Evolutionary conservation across 64 coral and sea anemone genomes (phyloP), one percentile per base, ranked within the genome.

Genomic region (Pocillopora damicornis): DNA sequence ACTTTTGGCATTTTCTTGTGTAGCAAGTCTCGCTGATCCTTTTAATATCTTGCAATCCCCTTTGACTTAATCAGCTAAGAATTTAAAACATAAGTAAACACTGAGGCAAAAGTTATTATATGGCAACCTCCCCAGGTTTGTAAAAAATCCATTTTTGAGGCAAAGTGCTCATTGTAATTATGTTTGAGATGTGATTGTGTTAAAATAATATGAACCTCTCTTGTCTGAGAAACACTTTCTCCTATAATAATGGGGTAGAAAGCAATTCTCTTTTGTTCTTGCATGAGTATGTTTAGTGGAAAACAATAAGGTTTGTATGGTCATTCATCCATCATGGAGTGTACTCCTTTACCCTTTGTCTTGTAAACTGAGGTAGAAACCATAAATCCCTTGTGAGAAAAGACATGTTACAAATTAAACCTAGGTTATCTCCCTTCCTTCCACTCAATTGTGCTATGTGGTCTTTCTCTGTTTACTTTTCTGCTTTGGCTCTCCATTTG

Each of bases 51-150:
- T 79, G 26, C n/a, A 83, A 65, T 61, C 79, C 79, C 59, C 77
- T 60, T 61, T 60, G 77, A 56, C 59, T 79, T 79, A 59, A 60
- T 79, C 77, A 58, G 77, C 22, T 23, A 13, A 79, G 30, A 63
- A 81, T 64, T 81, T 60, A 23, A 63, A 81, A 81, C 60, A 80
- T 59, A 17, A 25, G 79, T 60, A 63, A 63, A 63, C 35, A 63
- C 61, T 7, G 18, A 35, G 12, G 60, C 56, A 81, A 45, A 68
- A 37, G 61, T 83, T 67, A 83, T 83, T 63, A 81, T 18, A 37
- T 14, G 18, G 37, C 13, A 25, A 63, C 42, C 42, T 51, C 42
- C 7, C 42, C 42, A 51, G 42, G 42, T n/a, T 71, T 23, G 25
- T 71, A 10, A 71, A 71, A 71, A 23, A 11, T 71, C 67, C 25